Base-by-base conservation (phyloP, 2,888 invertebrate genomes). In the Aleiodes testaceus region DNA sequence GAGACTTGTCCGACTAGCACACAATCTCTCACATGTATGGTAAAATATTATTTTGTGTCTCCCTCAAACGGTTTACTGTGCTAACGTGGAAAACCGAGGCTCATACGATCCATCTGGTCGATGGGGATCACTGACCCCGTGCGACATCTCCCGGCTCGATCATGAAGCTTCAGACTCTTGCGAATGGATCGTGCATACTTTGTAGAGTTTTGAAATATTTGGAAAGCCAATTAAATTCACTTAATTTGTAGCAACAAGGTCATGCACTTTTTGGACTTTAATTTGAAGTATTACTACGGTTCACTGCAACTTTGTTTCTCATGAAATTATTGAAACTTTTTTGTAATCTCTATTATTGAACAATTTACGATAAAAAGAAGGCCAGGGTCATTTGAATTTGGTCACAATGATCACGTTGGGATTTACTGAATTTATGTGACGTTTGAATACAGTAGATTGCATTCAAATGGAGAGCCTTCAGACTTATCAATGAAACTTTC, bases 101-200 rank as follows among this genome's bases (percentile, higher is more conserved):
- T 36, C 36, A 9, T 36, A 30, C 59, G 59, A 59, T 59, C 18
- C n/a, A n/a, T 14, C 14, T 7, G 16, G 66, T 52, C 66, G 71
- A 71, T 66, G 63, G 66, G 71, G 70, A 70, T 70, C 59, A 53
- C 30, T 61, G 47, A 59, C 59, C 12, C 2, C 11, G 11, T 18
- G 59, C 59, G 59, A 59, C 59, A 59, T 59, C 59, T 59, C 36
- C 42, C 14, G 5, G 59, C 16, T 7, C 14, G 1, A 18, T 36
- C 1, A 11, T 1, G 36, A 59, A 59, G 2, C 59, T 30, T 12
- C 30, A 26, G 0, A 16, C 26, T n/a, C 30, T 36, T 36, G 2
- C 14, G 14, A 30, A 55, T 30, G 3, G 4, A 55, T 55, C 30
- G 7, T 26, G 30, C 12, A 14, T 26, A 55, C 30, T 55, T 3